Percentiles rank a stretch among this genome's conserved stretches.
Conservation (phyloP, 2,797 vertebrate genomes). For the Cossypha niveicapilla region DNA sequence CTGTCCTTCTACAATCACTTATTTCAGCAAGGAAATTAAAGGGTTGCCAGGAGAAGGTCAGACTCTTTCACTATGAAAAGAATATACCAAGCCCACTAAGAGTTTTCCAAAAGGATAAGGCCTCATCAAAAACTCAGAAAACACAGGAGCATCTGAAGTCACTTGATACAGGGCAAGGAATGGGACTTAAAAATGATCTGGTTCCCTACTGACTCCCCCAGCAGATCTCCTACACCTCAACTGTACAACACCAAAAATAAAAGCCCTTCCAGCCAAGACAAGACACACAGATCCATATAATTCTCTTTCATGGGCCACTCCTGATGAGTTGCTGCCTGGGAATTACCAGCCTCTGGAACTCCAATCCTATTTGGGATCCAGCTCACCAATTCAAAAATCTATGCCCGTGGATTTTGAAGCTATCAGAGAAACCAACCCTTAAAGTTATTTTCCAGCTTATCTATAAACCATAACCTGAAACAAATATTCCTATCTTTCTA, state of each 20-base stretch:
- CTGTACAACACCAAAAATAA: neutral
- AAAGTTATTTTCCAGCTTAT: neutral
- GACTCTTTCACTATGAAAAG: neutral
- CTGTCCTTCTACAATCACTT: neutral
- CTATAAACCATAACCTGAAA: neutral
- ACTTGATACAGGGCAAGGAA: neutral
- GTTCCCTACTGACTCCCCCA: neutral
- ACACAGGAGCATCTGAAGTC: neutral
- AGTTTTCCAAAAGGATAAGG: neutral
- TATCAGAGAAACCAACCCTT: neutral
- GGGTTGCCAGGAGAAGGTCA: neutral
- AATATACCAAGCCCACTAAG: neutral
- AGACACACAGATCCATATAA: neutral
- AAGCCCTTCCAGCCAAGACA: neutral
- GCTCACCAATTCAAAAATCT: neutral
- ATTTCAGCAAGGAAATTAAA: neutral
- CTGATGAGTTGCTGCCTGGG: neutral
- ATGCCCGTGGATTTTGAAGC: neutral
- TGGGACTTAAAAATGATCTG: accelerated
- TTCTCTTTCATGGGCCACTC: neutral
- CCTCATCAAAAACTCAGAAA: neutral
- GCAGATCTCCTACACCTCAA: neutral
- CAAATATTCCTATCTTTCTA: conserved; percentile 25
- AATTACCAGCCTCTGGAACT: neutral
- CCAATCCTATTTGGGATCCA: neutral